A percentile compares a stretch with the other conserved stretches of the same genome.
Evolutionary conservation across 2,797 vertebrate genomes (phyloP).

Genomic region (Coranthus polyacanthus): DNA sequence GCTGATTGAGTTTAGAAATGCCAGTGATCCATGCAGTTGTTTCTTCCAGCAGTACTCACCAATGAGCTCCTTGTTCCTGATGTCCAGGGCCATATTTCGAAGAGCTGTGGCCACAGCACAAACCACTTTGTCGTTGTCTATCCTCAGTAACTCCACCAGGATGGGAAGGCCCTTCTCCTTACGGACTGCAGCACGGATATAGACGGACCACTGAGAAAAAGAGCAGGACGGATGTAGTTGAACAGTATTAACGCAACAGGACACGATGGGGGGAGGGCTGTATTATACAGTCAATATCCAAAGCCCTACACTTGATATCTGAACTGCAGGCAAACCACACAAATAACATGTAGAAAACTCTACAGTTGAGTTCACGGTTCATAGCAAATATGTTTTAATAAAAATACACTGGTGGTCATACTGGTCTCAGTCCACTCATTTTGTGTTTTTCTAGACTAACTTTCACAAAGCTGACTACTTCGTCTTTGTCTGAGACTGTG

Average conservation of each 20-base stretch:
- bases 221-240: neutral
- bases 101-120: conserved; percentile 98
- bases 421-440: neutral
- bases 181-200: conserved; percentile 95
- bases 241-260: neutral
- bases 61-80: conserved; percentile 98
- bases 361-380: no score
- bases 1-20: conserved; percentile 9
- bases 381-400: neutral
- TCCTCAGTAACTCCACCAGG: conserved; percentile 96
- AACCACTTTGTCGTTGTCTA: conserved; percentile 98
- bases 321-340: no score
- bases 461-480: no score
- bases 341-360: no score
- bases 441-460: neutral
- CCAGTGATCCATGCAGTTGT: neutral
- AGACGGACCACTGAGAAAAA: conserved; percentile 91
- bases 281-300: neutral
- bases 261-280: neutral
- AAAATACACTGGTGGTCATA: neutral
- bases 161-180: conserved; percentile 90
- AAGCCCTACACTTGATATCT: neutral
- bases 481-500: neutral
- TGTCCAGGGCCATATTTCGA: conserved; percentile 98
- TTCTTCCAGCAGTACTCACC: conserved; percentile 84